A percentile compares a stretch with the other conserved stretches of the same genome.
Conservation (phyloP, 1,140 invertebrate species). For the Conopomorpha cramerella region DNA sequence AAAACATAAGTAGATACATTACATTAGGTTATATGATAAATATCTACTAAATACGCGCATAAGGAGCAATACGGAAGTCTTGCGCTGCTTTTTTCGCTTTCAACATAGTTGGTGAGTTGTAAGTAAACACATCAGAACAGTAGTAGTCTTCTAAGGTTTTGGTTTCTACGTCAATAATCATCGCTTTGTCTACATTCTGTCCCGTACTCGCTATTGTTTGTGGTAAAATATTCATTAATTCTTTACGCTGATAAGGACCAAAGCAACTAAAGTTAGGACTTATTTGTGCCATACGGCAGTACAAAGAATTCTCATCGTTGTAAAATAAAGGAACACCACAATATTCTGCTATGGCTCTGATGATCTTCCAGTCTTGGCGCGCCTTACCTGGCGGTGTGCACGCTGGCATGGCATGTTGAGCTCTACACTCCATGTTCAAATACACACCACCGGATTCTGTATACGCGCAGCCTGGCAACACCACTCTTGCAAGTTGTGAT, state of each 20-base stretch:
- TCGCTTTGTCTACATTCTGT: not conserved
- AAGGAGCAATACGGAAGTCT: slow-evolving; percentile 15
- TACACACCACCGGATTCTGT: slow-evolving; percentile 63
- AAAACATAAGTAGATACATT: too few species aligned
- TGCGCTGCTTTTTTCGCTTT: slow-evolving; percentile 26
- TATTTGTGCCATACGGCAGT: slow-evolving; percentile 23
- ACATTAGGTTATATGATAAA: too few species aligned
- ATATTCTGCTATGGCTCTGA: slow-evolving; percentile 34
- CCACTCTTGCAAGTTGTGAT: slow-evolving; percentile 70
- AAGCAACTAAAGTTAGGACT: slow-evolving; percentile 31
- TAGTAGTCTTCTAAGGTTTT: slow-evolving; percentile 31
- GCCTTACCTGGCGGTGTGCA: slow-evolving; percentile 36
- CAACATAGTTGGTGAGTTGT: slow-evolving; percentile 37
- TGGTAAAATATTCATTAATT: slow-evolving; percentile 18
- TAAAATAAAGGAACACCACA: slow-evolving; percentile 24
- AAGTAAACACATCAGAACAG: slow-evolving; percentile 36
- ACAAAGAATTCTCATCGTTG: slow-evolving; percentile 18
- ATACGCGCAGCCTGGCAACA: slow-evolving; percentile 78
- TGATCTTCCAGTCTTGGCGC: slow-evolving; percentile 42
- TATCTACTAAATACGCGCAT: slow-evolving; percentile 14
- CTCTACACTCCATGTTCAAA: slow-evolving; percentile 40
- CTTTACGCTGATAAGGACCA: slow-evolving; percentile 22
- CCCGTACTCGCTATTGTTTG: not conserved
- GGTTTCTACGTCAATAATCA: slow-evolving; percentile 25
- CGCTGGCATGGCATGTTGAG: slow-evolving; percentile 34